Conservation (phyloP, 1,140 invertebrate species). For the Propsilocerus akamusi region DNA sequence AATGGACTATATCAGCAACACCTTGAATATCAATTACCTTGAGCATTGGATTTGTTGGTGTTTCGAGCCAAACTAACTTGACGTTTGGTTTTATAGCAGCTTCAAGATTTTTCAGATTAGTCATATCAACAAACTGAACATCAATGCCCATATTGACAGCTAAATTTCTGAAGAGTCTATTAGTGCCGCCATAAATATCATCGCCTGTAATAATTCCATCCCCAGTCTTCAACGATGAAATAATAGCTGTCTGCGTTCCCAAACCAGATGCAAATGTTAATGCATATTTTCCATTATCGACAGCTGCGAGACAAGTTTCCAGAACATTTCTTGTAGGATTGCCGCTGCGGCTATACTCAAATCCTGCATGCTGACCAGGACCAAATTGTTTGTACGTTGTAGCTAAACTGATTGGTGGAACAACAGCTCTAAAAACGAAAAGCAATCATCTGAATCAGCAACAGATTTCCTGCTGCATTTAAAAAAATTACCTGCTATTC, state of each 20-base stretch:
- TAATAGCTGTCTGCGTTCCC: conserved; percentile 54
- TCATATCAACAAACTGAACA: conserved; percentile 51
- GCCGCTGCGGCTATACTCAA: conserved; percentile 76
- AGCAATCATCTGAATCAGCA: not conserved
- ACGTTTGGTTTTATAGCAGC: conserved; percentile 45
- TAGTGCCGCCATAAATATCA: conserved; percentile 84
- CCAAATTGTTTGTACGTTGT: conserved; percentile 87
- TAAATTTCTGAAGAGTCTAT: conserved; percentile 24
- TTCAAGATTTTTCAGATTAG: conserved; percentile 35
- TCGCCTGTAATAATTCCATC: conserved; percentile 80
- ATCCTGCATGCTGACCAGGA: conserved; percentile 62
- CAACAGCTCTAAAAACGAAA: conserved; percentile 28
- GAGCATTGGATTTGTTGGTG: conserved; percentile 72
- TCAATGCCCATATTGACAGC: conserved; percentile 39
- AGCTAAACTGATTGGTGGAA: conserved; percentile 78
- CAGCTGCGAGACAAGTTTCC: conserved; percentile 65
- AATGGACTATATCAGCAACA: conserved; percentile 28
- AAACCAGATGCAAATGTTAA: conserved; percentile 71
- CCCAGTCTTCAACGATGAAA: conserved; percentile 51
- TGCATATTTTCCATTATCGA: conserved; percentile 73
- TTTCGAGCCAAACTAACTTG: conserved; percentile 73
- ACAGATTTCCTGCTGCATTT: not conserved
- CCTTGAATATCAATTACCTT: conserved; percentile 64
- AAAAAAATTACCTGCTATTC: conserved; percentile 25
- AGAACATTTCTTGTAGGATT: conserved; percentile 79